These are phyloP conservation scores for Lophochroa leadbeateri DNA, from an alignment of 2,113 vertebrate genomes.

Conservation along the genomic window DNA sequence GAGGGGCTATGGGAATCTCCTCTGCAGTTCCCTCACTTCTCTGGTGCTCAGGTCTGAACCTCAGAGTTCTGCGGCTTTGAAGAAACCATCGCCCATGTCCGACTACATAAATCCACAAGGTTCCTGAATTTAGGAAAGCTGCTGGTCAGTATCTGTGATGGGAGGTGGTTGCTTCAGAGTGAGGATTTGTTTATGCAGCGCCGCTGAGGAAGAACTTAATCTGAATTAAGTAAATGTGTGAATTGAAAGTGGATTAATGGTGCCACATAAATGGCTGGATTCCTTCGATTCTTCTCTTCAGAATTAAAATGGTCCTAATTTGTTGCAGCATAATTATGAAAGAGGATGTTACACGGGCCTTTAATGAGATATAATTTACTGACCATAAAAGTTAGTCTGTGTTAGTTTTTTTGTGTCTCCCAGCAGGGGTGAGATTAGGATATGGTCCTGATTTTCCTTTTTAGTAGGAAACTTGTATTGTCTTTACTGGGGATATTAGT, in stretches of 20 bases:
- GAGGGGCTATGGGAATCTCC: not conserved
- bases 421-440: not conserved
- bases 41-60: not conserved
- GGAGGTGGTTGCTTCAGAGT: not conserved
- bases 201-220: not conserved
- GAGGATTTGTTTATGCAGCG: not conserved
- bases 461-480: not conserved
- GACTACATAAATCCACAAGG: not conserved
- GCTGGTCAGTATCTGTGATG: not conserved
- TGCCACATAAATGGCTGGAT: not conserved
- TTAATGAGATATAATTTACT: conserved; percentile 11
- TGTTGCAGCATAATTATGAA: conserved; percentile 18
- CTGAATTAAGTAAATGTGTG: not conserved
- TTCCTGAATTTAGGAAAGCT: not conserved
- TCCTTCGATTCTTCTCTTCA: not conserved
- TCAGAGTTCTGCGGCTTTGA: not conserved
- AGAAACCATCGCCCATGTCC: not conserved
- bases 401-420: conserved; percentile 8
- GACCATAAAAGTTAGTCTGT: not conserved
- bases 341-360: not conserved
- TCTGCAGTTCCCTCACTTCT: not conserved
- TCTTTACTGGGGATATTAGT: not conserved
- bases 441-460: not conserved
- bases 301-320: conserved; percentile 12
- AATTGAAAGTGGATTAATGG: conserved; percentile 9